These are phyloP conservation scores for Ornithorhynchus anatinus DNA, from an alignment of 2,113 vertebrate species.

Conservation along the genomic window DNA sequence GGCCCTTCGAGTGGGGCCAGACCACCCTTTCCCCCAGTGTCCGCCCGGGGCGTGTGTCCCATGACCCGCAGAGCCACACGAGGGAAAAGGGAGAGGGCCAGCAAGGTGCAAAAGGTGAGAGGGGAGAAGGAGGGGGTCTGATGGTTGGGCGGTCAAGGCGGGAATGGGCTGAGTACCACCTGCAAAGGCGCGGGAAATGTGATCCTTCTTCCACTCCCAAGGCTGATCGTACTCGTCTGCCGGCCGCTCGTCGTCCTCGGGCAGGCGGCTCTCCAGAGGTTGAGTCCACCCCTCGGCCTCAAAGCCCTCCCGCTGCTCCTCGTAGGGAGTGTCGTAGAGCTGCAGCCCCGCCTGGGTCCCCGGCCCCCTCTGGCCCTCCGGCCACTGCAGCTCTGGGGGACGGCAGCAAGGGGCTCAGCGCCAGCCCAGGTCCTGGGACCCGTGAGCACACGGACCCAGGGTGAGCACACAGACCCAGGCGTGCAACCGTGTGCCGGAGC, in stretches of 20 bases:
- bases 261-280: slow-evolving; percentile 83
- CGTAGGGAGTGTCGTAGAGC: slow-evolving; percentile 88
- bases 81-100: no score
- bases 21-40: no score
- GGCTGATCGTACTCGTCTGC: slow-evolving; percentile 94
- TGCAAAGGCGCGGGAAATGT: slow-evolving; percentile 92
- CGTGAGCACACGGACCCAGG: no score
- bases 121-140: slow-evolving; percentile 9
- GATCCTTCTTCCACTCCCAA: slow-evolving; percentile 95
- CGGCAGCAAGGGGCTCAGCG: no score
- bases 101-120: no score
- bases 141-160: neutral
- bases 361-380: accelerated
- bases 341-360: slow-evolving; percentile 45
- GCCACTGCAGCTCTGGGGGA: no score
- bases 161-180: slow-evolving; percentile 63
- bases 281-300: slow-evolving; percentile 22
- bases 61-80: no score
- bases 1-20: no score
- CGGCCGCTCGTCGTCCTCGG: slow-evolving; percentile 89
- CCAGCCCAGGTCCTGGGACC: no score
- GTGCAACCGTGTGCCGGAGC: no score
- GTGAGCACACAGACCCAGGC: no score
- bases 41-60: no score
- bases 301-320: slow-evolving; percentile 74